Evolutionary conservation across 2,113 vertebrate genomes (phyloP).

Genomic region (Trachemys scripta): DNA sequence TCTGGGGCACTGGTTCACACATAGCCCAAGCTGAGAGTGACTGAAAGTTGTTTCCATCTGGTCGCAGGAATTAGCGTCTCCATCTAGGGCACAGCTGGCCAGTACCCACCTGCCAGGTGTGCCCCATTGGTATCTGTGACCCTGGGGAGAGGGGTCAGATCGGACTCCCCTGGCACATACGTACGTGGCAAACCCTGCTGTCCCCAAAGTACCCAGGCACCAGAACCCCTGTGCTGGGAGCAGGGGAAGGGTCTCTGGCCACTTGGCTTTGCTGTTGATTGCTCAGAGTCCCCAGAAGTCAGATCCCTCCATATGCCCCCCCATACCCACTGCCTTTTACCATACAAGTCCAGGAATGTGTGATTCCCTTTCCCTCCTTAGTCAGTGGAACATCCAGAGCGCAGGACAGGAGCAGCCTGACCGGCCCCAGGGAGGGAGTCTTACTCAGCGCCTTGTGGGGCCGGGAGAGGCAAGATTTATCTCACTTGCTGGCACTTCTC

Average conservation of each 20-base stretch:
- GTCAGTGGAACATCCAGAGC: background rate
- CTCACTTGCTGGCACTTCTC: background rate
- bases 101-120: background rate
- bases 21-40: background rate
- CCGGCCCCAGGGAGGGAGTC: background rate
- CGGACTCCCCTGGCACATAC: background rate
- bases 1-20: background rate
- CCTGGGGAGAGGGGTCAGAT: background rate
- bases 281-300: background rate
- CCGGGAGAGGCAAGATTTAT: background rate
- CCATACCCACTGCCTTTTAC: background rate
- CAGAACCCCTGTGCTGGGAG: background rate
- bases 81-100: background rate
- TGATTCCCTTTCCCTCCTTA: background rate
- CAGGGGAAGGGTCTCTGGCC: background rate
- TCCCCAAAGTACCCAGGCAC: background rate
- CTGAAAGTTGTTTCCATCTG: background rate
- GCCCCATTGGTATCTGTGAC: background rate
- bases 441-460: background rate
- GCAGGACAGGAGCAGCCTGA: background rate
- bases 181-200: background rate
- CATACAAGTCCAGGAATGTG: conserved; percentile 46
- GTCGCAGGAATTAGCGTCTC: background rate
- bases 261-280: background rate
- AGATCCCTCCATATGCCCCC: background rate